A percentile compares a stretch with the other conserved stretches of the same genome.
phyloP scores from a whole-genome alignment of 2,797 vertebrate genomes.

The Epinephelus coioides region DNA sequence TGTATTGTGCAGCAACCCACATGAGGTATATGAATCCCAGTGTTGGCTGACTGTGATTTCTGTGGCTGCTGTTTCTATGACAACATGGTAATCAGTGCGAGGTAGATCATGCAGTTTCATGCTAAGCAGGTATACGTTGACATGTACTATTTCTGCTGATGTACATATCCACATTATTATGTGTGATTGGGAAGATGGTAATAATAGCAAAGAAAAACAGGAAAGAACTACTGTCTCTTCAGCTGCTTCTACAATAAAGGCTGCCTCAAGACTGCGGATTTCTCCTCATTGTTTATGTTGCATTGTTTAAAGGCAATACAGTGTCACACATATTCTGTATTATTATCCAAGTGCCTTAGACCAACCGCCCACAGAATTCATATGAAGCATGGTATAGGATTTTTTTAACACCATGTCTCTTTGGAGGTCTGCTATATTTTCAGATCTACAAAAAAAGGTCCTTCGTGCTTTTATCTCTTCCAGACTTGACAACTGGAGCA shows the following conservation, averaged over 20 bases:
- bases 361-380: constrained; percentile 19
- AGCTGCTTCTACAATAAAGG: constrained; percentile 11
- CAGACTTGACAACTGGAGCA: background rate
- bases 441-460: constrained; percentile 20
- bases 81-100: constrained; percentile 57
- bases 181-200: constrained; percentile 20
- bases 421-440: constrained; percentile 16
- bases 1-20: constrained; percentile 26
- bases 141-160: constrained; percentile 41
- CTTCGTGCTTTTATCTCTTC: background rate
- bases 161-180: constrained; percentile 33
- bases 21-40: constrained; percentile 34
- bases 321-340: constrained; percentile 14
- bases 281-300: constrained; percentile 29
- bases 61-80: constrained; percentile 63
- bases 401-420: constrained; percentile 31
- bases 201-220: constrained; percentile 7
- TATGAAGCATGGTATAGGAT: constrained; percentile 19
- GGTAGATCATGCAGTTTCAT: constrained; percentile 36
- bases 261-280: constrained; percentile 13
- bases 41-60: constrained; percentile 35
- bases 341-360: constrained; percentile 27
- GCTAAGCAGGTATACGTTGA: constrained; percentile 31
- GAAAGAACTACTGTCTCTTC: background rate
- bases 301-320: constrained; percentile 15